Base-by-base conservation (phyloP, 1,140 invertebrate species). In the Mya arenaria region DNA sequence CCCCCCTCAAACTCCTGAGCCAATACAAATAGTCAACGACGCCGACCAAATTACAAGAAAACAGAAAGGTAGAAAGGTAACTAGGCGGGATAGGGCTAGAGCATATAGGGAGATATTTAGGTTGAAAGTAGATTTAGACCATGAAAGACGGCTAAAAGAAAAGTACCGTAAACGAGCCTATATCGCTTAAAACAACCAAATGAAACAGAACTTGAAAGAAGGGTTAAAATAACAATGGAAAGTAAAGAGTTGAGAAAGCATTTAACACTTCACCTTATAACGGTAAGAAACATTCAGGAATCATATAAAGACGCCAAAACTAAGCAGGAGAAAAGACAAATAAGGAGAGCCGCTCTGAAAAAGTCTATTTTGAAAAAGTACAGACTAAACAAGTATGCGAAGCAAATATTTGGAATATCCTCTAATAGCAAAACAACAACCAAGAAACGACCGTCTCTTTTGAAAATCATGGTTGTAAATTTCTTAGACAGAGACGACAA, bases 401-500 rank as follows among this genome's bases (percentile, higher is more conserved):
- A 23, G 10, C 25, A 66, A 36, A 34, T 66, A 8, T 30, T 32
- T 13, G 62, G 62, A 10, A 66, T 66, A 19, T 30, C 8, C 23
- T 15, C 4, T 5, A 28, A 32, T 10, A 32, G 34, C 4, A 32
- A 66, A 30, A 25, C 32, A 13, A 28, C 25, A 23, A 32, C 62
- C 25, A 28, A 36, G 13, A 66, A 66, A 36, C 15, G 10, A n/a
- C 15, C 15, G 23, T 15, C 10, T 13, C 36, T 3, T 25, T n/a
- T 68, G 36, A 68, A 68, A 68, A 17, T 39, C 15, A 66, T n/a
- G 13, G 17, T 68, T 13, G 65, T 36, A 10, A 39, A 44, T 68
- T 41, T 68, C 41, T 68, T 41, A 19, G 28, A 60, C 1, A 41
- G 81, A 28, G 81, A 83, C 62, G 81, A 83, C 34, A 83, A 77